phyloP scores from a whole-genome alignment of 2,888 invertebrate genomes.

The Orthonevra nobilis region DNA sequence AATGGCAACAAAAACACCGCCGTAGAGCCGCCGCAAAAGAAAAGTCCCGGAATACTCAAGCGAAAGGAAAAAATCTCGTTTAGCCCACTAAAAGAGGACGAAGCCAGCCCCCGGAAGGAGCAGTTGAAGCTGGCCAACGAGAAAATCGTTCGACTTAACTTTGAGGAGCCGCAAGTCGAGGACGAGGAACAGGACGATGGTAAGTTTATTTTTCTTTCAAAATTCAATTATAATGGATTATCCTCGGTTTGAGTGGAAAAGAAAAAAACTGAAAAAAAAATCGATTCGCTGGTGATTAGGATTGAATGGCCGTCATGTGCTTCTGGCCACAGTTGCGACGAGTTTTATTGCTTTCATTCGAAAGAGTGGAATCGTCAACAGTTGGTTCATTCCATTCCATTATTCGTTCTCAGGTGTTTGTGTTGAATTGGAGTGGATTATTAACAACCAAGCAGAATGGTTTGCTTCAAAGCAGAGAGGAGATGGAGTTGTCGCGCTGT shows the following conservation, averaged over 20 bases:
- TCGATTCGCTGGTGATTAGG: too few species aligned
- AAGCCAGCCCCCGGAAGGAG: conserved; percentile 72
- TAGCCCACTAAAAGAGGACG: conserved; percentile 73
- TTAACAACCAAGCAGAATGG: conserved; percentile 16
- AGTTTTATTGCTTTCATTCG: background rate
- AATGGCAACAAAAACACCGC: conserved; percentile 38
- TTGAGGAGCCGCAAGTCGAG: conserved; percentile 8
- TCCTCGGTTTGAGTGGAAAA: background rate
- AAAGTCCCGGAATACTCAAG: conserved; percentile 53
- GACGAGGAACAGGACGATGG: conserved; percentile 42
- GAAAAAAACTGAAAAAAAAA: too few species aligned
- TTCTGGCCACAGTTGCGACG: conserved; percentile 2
- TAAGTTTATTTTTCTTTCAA: conserved; percentile 29
- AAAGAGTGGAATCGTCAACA: background rate
- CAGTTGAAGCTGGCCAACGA: conserved; percentile 73
- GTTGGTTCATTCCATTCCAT: too few species aligned
- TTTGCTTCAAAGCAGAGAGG: background rate
- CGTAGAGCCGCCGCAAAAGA: background rate
- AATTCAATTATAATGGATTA: background rate
- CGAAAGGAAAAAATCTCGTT: conserved; percentile 73
- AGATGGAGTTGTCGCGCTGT: conserved; percentile 17
- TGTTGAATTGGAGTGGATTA: conserved; percentile 19
- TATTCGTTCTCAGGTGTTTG: too few species aligned
- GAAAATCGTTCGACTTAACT: conserved; percentile 57
- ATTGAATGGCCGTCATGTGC: background rate